A percentile compares a stretch with the other conserved stretches of the same genome.
Conservation (phyloP, 2,888 invertebrate species). For the Pseudoips prasinana region DNA sequence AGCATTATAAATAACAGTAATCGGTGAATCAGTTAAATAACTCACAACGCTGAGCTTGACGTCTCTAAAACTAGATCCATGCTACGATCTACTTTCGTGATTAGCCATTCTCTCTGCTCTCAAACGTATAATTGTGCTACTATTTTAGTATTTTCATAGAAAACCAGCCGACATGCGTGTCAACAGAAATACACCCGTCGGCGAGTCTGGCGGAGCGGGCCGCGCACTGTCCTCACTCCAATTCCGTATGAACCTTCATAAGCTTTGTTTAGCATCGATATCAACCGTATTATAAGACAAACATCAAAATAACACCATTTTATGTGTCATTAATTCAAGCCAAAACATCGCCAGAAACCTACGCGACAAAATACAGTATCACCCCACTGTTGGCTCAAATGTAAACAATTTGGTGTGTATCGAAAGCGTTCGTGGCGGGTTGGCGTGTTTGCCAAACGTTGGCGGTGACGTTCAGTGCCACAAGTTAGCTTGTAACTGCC, state of each 20-base stretch:
- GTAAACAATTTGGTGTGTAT: slow-evolving; percentile 45
- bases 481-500: slow-evolving; percentile 46
- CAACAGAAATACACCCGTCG: slow-evolving; percentile 34
- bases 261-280: slow-evolving; percentile 41
- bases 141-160: slow-evolving; percentile 31
- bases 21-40: too few relatives aligned
- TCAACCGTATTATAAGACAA: slow-evolving; percentile 40
- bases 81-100: slow-evolving; percentile 24
- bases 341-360: slow-evolving; percentile 33
- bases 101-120: slow-evolving; percentile 21
- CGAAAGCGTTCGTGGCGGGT: slow-evolving; percentile 39
- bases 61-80: background rate
- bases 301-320: slow-evolving; percentile 56
- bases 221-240: slow-evolving; percentile 30
- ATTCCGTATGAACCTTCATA: slow-evolving; percentile 31
- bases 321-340: slow-evolving; percentile 46
- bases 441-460: slow-evolving; percentile 48
- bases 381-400: slow-evolving; percentile 33
- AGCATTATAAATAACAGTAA: too few relatives aligned
- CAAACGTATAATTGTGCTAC: slow-evolving; percentile 25
- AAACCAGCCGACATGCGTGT: slow-evolving; percentile 32
- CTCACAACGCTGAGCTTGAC: slow-evolving; percentile 6
- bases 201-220: slow-evolving; percentile 14
- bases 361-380: slow-evolving; percentile 44
- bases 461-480: slow-evolving; percentile 38